Evolutionary conservation across 1,140 invertebrate genomes (phyloP).

Genomic region (Drosophila arizonae): DNA sequence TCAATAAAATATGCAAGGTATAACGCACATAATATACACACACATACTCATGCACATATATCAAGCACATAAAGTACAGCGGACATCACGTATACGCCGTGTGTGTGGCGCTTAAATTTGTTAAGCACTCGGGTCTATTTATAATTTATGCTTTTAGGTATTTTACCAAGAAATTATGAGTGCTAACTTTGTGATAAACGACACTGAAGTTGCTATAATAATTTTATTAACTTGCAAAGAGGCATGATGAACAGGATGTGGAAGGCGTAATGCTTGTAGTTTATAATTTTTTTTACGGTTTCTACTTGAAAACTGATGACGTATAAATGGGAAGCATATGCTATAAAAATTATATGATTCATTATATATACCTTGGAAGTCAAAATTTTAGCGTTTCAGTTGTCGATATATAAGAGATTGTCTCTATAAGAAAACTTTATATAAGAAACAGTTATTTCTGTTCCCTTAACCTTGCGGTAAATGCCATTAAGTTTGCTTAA

Average conservation of each 20-base stretch:
- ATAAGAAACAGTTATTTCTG: too few species aligned
- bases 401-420: background rate
- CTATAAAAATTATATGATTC: too few species aligned
- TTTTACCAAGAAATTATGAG: background rate
- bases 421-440: too few species aligned
- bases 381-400: background rate
- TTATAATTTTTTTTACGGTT: too few species aligned
- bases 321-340: too few species aligned
- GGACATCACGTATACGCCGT: conserved; percentile 50
- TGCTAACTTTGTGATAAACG: background rate
- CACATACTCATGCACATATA: background rate
- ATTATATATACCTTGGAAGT: background rate
- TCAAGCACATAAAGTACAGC: background rate
- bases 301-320: too few species aligned
- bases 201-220: background rate
- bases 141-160: conserved; percentile 8
- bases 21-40: conserved; percentile 25
- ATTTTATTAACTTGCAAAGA: too few species aligned
- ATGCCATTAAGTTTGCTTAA: too few species aligned
- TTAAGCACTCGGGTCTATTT: conserved; percentile 26
- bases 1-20: conserved; percentile 79
- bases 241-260: too few species aligned
- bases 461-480: too few species aligned
- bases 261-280: too few species aligned
- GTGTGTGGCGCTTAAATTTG: conserved; percentile 36